These are phyloP conservation scores for Motacilla alba DNA, from an alignment of 2,113 vertebrate species.

Conservation along the genomic window DNA sequence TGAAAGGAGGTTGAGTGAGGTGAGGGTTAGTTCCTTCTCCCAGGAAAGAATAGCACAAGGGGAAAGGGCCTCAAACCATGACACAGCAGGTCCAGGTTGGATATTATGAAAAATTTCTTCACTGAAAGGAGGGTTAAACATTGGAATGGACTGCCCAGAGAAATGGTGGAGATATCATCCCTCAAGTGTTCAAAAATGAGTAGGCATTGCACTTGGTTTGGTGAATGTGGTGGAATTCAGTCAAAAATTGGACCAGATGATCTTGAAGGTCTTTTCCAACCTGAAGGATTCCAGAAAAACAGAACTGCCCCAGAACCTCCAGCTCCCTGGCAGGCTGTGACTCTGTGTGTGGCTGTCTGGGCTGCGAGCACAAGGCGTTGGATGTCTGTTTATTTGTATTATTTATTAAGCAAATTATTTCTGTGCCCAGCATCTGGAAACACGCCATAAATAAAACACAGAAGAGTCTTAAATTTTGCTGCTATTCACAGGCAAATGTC, in stretches of 20 bases:
- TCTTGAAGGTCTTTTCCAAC: not conserved
- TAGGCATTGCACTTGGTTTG: not conserved
- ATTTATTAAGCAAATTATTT: constrained; percentile 60
- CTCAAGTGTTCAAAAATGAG: not conserved
- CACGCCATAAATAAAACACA: constrained; percentile 15
- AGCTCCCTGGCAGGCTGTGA: not conserved
- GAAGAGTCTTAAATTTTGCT: not conserved
- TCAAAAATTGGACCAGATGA: not conserved
- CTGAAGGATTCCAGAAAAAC: not conserved
- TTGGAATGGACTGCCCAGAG: not conserved
- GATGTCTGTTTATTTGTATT: constrained; percentile 20
- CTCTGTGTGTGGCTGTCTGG: not conserved
- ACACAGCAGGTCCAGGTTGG: not conserved
- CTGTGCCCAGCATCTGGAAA: constrained; percentile 11
- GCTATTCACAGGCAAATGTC: not conserved
- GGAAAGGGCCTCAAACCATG: not conserved
- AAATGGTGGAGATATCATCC: not conserved
- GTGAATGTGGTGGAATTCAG: not conserved
- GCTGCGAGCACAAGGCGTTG: not conserved
- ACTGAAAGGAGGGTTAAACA: no score
- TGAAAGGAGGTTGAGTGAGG: not conserved
- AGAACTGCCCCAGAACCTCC: not conserved
- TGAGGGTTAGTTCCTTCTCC: not conserved
- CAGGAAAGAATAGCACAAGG: not conserved
- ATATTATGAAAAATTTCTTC: not conserved